Evolutionary conservation across 2,888 invertebrate genomes (phyloP), one percentile per base, ranked within the genome.

Genomic region (Chaitophorus viminalis): DNA sequence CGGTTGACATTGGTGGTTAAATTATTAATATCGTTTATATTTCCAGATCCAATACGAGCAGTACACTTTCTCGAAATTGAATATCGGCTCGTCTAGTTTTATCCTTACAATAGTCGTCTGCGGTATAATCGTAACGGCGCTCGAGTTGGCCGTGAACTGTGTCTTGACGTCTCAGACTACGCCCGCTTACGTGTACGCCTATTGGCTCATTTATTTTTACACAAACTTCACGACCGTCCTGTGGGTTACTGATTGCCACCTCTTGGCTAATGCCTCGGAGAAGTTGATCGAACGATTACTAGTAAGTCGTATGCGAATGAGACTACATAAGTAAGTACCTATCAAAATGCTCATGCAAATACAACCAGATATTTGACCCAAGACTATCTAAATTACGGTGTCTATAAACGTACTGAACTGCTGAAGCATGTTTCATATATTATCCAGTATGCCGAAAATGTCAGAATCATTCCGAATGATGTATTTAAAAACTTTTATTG

Each of bases 201-300:
- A 82, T 82, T 46, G 65, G 81, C 70, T 82, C 11, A 70, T 82
- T 46, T 82, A 82, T 70, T 82, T 82, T 46, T 82, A 82, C 31
- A 70, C 81, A 31, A 82, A 82, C 70, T 70, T 82, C 5, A 82
- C 68, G 3, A 68, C 81, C 46, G 33, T 82, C 0, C 29, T 70
- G 46, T 82, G 81, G 81, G 46, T 68, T 39, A 39, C 36, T 21
- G 70, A 82, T 29, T 82, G 81, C 3, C 70, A 68, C 29, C 70
- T 82, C 1, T 70, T 82, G 81, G 18, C 81, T 31, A 70, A 21
- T 29, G 81, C 70, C 8, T 82, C 81, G 0, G 21, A 82, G 21
- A 68, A 29, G 9, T 46, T 70, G 39, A n/a, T 70, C 29, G 29
- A 82, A 14, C 29, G 31, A 31, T 82, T 82, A 29, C 52, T 82